Evolutionary conservation across 1,140 invertebrate genomes (phyloP).

Genomic region (Drosophila orena): DNA sequence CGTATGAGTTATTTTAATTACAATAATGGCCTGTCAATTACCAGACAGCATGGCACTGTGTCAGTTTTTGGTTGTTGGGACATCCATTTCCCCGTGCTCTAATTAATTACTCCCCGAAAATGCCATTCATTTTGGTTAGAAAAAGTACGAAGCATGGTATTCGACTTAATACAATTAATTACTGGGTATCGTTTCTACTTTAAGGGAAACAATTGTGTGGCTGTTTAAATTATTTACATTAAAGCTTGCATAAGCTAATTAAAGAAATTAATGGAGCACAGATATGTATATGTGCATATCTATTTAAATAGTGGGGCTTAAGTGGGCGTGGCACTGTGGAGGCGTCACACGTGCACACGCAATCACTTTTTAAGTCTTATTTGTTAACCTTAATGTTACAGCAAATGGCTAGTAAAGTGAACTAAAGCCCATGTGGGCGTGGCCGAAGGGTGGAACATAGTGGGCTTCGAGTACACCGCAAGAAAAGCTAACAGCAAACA

Average conservation of each 20-base stretch:
- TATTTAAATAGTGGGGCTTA: background rate
- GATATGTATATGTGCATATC: background rate
- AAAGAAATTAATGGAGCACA: slow-evolving; percentile 39
- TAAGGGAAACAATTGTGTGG: slow-evolving; percentile 33
- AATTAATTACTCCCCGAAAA: slow-evolving; percentile 68
- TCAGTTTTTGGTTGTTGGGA: slow-evolving; percentile 45
- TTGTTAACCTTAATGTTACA: slow-evolving; percentile 70
- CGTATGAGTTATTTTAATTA: slow-evolving; percentile 82
- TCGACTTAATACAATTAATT: slow-evolving; percentile 59
- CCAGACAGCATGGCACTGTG: slow-evolving; percentile 56
- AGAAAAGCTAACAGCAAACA: background rate
- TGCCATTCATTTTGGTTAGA: slow-evolving; percentile 57
- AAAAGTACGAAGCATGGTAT: slow-evolving; percentile 11
- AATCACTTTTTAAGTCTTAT: slow-evolving; percentile 78
- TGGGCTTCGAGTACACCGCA: background rate
- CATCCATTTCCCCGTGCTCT: slow-evolving; percentile 41
- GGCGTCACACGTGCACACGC: slow-evolving; percentile 39
- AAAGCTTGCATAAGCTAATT: slow-evolving; percentile 67
- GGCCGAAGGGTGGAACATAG: background rate
- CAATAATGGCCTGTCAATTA: slow-evolving; percentile 82
- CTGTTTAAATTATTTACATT: slow-evolving; percentile 71
- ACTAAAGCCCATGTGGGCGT: slow-evolving; percentile 30
- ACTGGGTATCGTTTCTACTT: slow-evolving; percentile 32
- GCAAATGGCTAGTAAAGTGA: slow-evolving; percentile 17
- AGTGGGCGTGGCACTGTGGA: slow-evolving; percentile 10